These are phyloP conservation scores for Chloebia gouldiae DNA, from an alignment of 2,113 vertebrate species.

Conservation along the genomic window DNA sequence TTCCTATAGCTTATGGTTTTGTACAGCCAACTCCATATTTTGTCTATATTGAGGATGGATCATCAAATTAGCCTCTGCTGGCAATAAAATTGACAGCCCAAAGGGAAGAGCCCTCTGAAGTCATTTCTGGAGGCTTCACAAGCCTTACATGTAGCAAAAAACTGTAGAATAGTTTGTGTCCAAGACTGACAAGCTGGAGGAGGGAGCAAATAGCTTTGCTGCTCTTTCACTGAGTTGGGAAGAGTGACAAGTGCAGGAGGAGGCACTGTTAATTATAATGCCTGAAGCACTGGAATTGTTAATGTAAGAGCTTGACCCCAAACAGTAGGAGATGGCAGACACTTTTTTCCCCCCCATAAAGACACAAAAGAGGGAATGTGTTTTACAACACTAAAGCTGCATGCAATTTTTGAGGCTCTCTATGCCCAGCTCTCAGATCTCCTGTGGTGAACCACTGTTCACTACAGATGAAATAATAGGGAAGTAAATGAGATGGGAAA, in stretches of 20 bases:
- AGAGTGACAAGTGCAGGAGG: neutral
- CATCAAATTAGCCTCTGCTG: neutral
- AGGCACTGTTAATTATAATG: conserved; percentile 22
- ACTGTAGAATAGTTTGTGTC: neutral
- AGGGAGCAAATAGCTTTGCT: neutral
- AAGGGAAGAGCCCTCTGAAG: neutral
- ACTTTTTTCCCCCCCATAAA: neutral
- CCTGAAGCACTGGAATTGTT: conserved; percentile 17
- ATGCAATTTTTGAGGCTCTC: neutral
- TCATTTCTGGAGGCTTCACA: neutral
- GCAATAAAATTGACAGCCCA: neutral
- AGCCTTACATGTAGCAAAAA: neutral
- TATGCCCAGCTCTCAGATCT: neutral
- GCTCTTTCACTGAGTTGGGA: neutral
- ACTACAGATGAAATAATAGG: neutral
- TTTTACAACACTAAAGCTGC: conserved; percentile 6
- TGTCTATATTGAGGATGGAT: neutral
- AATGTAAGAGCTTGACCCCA: conserved; percentile 17
- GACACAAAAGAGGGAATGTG: conserved; percentile 1
- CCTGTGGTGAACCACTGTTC: neutral
- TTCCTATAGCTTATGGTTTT: neutral
- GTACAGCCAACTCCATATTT: neutral
- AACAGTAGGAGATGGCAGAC: neutral
- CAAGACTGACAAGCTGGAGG: neutral
- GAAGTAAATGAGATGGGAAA: conserved; percentile 21